Conservation (phyloP, 2,797 vertebrate species). For the Myripristis jacobus region DNA sequence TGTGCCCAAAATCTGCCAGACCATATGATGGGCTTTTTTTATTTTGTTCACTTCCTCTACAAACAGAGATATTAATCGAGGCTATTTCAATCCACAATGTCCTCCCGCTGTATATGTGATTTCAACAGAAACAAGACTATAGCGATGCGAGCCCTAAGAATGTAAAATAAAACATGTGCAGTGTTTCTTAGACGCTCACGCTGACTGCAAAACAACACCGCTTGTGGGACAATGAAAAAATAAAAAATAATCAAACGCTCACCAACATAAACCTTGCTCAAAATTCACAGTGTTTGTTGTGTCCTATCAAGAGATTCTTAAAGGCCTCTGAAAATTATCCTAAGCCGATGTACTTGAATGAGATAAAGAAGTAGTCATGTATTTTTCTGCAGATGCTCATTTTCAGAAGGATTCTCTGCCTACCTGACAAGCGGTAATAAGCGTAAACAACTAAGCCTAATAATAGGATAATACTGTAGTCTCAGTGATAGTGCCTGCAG, state of each 20-base stretch:
- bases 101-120: conserved; percentile 70
- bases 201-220: conserved; percentile 64
- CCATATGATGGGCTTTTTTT: conserved; percentile 90
- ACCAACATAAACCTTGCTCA: conserved; percentile 67
- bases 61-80: conserved; percentile 83
- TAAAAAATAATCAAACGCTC: conserved; percentile 60
- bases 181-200: conserved; percentile 42
- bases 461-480: conserved; percentile 90
- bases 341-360: conserved; percentile 77
- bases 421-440: conserved; percentile 88
- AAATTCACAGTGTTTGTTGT: conserved; percentile 68
- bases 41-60: conserved; percentile 87
- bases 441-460: conserved; percentile 89
- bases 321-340: conserved; percentile 75
- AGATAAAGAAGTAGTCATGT: conserved; percentile 78
- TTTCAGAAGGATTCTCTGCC: conserved; percentile 83
- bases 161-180: conserved; percentile 68
- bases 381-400: conserved; percentile 79
- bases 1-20: conserved; percentile 89
- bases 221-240: conserved; percentile 42
- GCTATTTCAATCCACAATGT: conserved; percentile 69
- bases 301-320: conserved; percentile 71
- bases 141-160: conserved; percentile 63
- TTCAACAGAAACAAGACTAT: conserved; percentile 52
- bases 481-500: conserved; percentile 85